Evolutionary conservation across 2,113 vertebrate species (phyloP).

Genomic region (Varanus salvator): DNA sequence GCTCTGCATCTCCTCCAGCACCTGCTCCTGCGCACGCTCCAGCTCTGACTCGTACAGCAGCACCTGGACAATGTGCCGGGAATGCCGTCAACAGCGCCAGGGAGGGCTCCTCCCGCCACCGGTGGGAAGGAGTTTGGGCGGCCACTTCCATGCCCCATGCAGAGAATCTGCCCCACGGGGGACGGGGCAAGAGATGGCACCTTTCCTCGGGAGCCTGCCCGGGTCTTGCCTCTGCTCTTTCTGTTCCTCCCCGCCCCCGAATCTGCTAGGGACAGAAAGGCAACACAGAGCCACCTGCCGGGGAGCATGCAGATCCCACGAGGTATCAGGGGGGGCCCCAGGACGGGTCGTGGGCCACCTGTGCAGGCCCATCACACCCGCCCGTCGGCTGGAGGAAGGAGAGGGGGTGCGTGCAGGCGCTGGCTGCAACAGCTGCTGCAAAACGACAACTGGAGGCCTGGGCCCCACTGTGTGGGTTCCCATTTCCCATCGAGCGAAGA

Average conservation of each 20-base stretch:
- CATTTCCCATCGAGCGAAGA: not conserved
- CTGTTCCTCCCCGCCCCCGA: not conserved
- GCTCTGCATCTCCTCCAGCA: constrained; percentile 91
- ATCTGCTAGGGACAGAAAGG: not conserved
- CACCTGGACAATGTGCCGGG: constrained; percentile 75
- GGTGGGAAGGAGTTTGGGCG: not conserved
- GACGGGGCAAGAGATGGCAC: not conserved
- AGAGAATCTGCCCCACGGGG: no score
- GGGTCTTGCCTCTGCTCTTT: not conserved
- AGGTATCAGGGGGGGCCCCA: not conserved
- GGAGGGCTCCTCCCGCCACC: not conserved
- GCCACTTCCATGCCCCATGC: not conserved
- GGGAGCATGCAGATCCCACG: no score
- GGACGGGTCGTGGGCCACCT: no score
- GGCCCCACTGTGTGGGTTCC: not conserved
- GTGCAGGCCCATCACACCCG: not conserved
- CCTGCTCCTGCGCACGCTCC: constrained; percentile 87
- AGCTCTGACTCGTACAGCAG: constrained; percentile 89
- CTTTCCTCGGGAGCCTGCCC: not conserved
- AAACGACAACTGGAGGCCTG: no score
- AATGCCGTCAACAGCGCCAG: not conserved
- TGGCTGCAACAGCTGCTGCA: not conserved
- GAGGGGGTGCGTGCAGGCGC: fast-evolving
- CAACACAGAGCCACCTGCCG: not conserved
- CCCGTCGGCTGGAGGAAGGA: not conserved